Evolutionary conservation across 2,113 vertebrate species (phyloP), one percentile per base, ranked within the genome.

Genomic region (Sprattus sprattus): DNA sequence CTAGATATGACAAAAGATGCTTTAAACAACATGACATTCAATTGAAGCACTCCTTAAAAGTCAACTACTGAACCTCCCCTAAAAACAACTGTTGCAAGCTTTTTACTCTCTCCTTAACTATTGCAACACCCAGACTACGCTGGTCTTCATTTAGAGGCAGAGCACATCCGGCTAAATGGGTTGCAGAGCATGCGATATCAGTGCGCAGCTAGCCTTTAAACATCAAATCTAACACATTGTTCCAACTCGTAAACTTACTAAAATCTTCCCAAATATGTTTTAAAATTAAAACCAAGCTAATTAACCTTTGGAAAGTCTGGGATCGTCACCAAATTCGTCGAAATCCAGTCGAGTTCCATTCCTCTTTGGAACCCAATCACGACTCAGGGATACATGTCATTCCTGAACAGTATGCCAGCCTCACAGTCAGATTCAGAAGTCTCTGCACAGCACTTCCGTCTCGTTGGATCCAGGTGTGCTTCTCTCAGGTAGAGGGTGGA

Each of bases 391-490:
- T 78, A 71, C 28, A 15, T 39, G 25, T 15, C 7, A 78, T 39
- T 78, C 71, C 71, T 78, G 10, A 78, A 15, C 28, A 78, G 71
- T 39, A 78, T 71, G 13, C 71, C 28, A 13, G 22, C 8, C 64
- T 67, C 22, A 7, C 8, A n/a, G 28, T 78, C 28, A 78, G 28
- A 78, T 78, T 78, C 39, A 13, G 71, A 78, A 81, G 85, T 83
- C 84, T 87, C 78, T 64, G 54, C 82, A 20, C 82, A 89, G 50
- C 13, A 94, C 95, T 96, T 96, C 96, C 95, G 94, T 94, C 86
- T 91, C 45, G 94, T 88, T 94, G 92, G 94, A 93, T 93, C 95
- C 96, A 97, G 97, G 97, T 97, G 96, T 88, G 95, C 91, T 91
- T 81, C 87, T 83, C 83, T 91, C 94, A 94, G 94, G 93, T 94